Evolutionary conservation across 2,888 invertebrate species (phyloP).

Genomic region (Epinotia demarniana): DNA sequence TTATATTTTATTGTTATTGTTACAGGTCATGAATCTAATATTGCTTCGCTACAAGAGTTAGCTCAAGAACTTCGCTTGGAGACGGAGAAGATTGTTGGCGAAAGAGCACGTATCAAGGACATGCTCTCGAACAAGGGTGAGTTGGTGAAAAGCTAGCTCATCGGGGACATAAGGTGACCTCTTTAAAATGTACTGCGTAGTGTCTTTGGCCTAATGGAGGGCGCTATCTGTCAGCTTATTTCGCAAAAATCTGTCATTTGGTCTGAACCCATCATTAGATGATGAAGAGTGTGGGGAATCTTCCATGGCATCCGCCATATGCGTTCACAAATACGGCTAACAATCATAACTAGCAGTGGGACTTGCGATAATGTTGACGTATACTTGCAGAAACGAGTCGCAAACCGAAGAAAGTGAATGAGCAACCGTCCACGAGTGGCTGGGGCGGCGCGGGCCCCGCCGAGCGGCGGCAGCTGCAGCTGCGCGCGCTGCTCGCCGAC

Average conservation of each 20-base stretch:
- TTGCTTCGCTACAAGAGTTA: constrained; percentile 75
- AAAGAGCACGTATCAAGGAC: constrained; percentile 76
- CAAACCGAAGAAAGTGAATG: constrained; percentile 79
- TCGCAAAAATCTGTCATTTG: too few species aligned
- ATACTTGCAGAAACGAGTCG: constrained; percentile 62
- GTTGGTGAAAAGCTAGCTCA: constrained; percentile 4
- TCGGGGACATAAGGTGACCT: too few species aligned
- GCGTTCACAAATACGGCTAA: too few species aligned
- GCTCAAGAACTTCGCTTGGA: constrained; percentile 79
- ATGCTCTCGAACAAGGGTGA: constrained; percentile 77
- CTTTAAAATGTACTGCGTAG: too few species aligned
- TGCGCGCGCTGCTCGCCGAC: constrained; percentile 85
- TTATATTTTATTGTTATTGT: constrained; percentile 13
- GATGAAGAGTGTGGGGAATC: too few species aligned
- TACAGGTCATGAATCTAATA: constrained; percentile 75
- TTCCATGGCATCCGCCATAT: too few species aligned
- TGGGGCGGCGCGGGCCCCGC: constrained; percentile 60
- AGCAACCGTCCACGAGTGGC: constrained; percentile 60
- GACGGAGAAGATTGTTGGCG: constrained; percentile 78
- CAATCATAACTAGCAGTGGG: too few species aligned
- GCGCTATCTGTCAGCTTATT: too few species aligned
- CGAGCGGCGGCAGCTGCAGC: constrained; percentile 81
- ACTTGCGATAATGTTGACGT: background rate
- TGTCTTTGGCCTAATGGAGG: too few species aligned
- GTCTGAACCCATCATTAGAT: too few species aligned